phyloP scores from a whole-genome alignment of 1,140 invertebrate genomes.

The Calosoma granatense region DNA sequence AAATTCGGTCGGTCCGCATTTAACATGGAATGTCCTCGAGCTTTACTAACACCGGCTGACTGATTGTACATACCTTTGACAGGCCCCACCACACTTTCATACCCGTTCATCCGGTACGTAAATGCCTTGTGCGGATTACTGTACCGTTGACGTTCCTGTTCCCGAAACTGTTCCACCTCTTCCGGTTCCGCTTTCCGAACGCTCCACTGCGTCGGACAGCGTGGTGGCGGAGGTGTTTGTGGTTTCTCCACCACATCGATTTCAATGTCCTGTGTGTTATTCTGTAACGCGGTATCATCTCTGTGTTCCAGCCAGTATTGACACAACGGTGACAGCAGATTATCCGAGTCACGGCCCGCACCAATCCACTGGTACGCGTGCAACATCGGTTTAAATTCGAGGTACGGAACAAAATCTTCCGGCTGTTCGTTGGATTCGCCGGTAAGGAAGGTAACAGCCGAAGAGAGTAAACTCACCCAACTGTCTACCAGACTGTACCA shows the following conservation, averaged over 20 bases:
- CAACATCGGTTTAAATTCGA: constrained; percentile 72
- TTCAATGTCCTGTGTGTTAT: constrained; percentile 32
- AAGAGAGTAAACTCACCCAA: constrained; percentile 68
- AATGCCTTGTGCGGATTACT: constrained; percentile 77
- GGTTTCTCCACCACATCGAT: constrained; percentile 25
- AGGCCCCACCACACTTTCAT: constrained; percentile 80
- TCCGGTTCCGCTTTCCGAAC: constrained; percentile 65
- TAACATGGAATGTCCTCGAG: constrained; percentile 75
- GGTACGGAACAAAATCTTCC: constrained; percentile 84
- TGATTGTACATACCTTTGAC: constrained; percentile 77
- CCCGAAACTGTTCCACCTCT: constrained; percentile 68
- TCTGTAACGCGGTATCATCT: constrained; percentile 17
- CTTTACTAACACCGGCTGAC: constrained; percentile 37
- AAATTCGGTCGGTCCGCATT: constrained; percentile 77
- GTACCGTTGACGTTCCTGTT: constrained; percentile 59
- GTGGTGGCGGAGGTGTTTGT: constrained; percentile 43
- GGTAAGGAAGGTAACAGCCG: constrained; percentile 77
- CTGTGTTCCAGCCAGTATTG: constrained; percentile 61
- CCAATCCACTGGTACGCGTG: constrained; percentile 87
- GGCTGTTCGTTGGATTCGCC: constrained; percentile 75
- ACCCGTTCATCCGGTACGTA: constrained; percentile 73
- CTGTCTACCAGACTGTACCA: constrained; percentile 61
- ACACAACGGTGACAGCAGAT: constrained; percentile 61
- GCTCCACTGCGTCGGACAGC: constrained; percentile 65
- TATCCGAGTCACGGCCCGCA: constrained; percentile 83